Base-by-base conservation (phyloP, 2,888 invertebrate species). In the Acrobasis consociella region DNA sequence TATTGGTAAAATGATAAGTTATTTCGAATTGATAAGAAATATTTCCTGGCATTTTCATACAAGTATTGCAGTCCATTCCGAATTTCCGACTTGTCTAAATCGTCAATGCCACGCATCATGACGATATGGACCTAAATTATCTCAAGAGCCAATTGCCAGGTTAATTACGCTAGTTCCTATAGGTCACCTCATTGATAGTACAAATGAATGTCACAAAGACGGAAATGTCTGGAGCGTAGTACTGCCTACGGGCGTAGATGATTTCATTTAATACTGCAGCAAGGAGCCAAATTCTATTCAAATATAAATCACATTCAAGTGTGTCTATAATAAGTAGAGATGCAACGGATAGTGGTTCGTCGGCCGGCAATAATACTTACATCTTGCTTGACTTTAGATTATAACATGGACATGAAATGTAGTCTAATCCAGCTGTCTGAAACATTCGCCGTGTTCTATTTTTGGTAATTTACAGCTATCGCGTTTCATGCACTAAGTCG, bases 131-230 rank as follows among this genome's bases (percentile, higher is more conserved):
- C 53, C 63, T 62, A 65, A 73, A 73, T 71, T 68, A 67, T 65
- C 68, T 62, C 67, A 65, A 62, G 69, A 77, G 72, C 76, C 73
- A 81, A 78, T 73, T 73, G 76, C 72, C 75, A 77, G 77, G 78
- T 82, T 85, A 89, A 90, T 88, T 89, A 78, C 73, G 72, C 62
- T 67, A 76, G 84, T 82, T 84, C 82, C 81, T 80, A 77, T 82
- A 70, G 86, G 87, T 87, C 86, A 89, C 82, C 74, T 86, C 67
- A 77, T 79, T 78, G 72, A 69, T 78, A 81, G 75, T 10, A 51
- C 9, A 11, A 17, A 42, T 42, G 76, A 86, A 80, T 77, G 76
- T 72, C 75, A 71, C 69, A 51, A 71, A 64, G 55, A 58, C 49
- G 2, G 51, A 62, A 55, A 60, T 58, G 17, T 60, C 62, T 58